Evolutionary conservation across 2,113 vertebrate genomes (phyloP).

Genomic region (Halcyon senegalensis): DNA sequence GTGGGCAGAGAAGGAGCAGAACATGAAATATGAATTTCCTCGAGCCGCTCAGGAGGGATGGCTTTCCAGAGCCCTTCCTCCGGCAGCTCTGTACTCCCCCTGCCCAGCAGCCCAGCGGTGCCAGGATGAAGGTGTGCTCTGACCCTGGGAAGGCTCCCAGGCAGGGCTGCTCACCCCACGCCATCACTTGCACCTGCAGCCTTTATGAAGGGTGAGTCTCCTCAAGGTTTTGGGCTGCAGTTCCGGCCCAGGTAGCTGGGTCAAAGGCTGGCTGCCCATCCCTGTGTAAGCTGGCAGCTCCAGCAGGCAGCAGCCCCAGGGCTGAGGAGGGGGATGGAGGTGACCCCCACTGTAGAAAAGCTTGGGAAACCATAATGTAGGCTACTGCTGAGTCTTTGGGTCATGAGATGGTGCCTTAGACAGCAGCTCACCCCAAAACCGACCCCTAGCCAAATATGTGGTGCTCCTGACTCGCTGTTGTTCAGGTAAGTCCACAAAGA

Average conservation of each 20-base stretch:
- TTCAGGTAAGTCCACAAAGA: background rate
- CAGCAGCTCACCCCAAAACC: background rate
- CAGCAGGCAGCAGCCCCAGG: background rate
- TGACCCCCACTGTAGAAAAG: background rate
- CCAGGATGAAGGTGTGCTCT: fast-evolving
- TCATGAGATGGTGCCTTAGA: background rate
- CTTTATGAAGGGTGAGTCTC: fast-evolving
- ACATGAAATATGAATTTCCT: constrained; percentile 61
- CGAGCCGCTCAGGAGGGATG: constrained; percentile 7
- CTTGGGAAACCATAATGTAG: background rate
- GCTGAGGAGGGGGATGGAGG: background rate
- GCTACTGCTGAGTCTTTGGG: background rate
- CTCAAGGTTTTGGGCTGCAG: fast-evolving
- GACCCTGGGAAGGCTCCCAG: fast-evolving
- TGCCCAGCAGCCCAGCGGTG: background rate
- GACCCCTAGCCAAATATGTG: background rate
- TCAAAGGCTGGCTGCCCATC: fast-evolving
- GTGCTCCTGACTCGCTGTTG: background rate
- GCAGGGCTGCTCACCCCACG: background rate
- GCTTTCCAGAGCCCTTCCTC: background rate
- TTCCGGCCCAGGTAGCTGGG: fast-evolving
- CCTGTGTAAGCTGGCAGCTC: background rate
- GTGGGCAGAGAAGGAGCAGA: constrained; percentile 70
- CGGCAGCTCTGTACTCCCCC: fast-evolving
- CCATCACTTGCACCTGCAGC: background rate